Conservation (phyloP, 2,888 invertebrate genomes). For the Aporophyla lueneburgensis region DNA sequence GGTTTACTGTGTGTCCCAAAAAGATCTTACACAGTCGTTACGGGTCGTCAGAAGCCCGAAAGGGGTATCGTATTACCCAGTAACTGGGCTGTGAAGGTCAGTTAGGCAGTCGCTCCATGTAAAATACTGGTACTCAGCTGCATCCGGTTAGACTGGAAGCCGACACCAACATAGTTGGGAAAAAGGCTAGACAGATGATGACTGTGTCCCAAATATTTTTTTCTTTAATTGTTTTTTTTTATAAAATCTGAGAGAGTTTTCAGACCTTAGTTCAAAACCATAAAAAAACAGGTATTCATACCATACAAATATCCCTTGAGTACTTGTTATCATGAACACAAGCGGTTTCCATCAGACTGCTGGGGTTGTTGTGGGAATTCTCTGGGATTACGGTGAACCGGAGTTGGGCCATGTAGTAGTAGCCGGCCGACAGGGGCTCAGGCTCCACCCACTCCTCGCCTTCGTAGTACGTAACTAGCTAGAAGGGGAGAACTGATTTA, state of each 20-base stretch:
- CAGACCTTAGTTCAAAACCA: background rate
- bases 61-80: no score
- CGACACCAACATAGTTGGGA: no score
- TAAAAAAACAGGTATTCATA: slow-evolving; percentile 52
- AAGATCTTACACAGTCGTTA: no score
- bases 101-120: no score
- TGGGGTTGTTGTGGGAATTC: slow-evolving; percentile 60
- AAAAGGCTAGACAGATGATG: no score
- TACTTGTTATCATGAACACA: slow-evolving; percentile 70
- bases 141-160: no score
- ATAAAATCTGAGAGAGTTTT: background rate
- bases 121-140: no score
- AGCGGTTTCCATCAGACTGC: slow-evolving; percentile 65
- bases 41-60: no score
- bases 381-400: slow-evolving; percentile 74
- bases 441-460: slow-evolving; percentile 75
- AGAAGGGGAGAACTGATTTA: slow-evolving; percentile 26
- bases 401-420: slow-evolving; percentile 74
- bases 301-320: slow-evolving; percentile 71
- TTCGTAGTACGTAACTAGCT: slow-evolving; percentile 79
- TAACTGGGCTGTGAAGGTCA: no score
- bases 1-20: no score
- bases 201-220: no score
- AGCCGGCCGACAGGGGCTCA: slow-evolving; percentile 71
- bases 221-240: no score